Evolutionary conservation across 2,797 vertebrate genomes (phyloP).

Genomic region (Malurus leucopterus): DNA sequence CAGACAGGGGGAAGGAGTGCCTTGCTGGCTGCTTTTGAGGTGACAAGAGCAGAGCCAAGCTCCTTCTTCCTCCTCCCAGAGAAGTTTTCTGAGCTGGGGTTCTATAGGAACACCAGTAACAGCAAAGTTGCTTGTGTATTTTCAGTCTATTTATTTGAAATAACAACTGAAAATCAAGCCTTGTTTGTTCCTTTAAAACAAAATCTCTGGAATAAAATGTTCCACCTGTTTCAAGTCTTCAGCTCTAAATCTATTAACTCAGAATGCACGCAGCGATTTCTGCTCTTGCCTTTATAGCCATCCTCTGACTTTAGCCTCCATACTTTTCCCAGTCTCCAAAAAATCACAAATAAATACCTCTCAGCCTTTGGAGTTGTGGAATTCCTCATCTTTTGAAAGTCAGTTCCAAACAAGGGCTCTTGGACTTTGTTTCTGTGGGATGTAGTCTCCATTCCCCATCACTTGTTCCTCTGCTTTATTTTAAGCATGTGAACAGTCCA

Average conservation of each 20-base stretch:
- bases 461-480: not conserved
- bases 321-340: not conserved
- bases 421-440: not conserved
- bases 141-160: not conserved
- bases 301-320: not conserved
- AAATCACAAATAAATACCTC: not conserved
- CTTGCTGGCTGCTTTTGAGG: not conserved
- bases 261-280: not conserved
- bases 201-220: not conserved
- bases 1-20: not conserved
- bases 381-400: not conserved
- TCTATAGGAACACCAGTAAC: not conserved
- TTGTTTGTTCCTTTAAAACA: not conserved
- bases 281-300: not conserved
- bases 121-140: not conserved
- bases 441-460: not conserved
- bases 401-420: not conserved
- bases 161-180: not conserved
- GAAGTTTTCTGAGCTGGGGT: fast-evolving
- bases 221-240: constrained; percentile 5
- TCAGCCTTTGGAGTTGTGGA: not conserved
- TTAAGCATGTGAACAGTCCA: not conserved
- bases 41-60: not conserved
- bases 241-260: not conserved
- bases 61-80: not conserved